Conservation (phyloP, 1,140 invertebrate species). For the Sitophilus oryzae region DNA sequence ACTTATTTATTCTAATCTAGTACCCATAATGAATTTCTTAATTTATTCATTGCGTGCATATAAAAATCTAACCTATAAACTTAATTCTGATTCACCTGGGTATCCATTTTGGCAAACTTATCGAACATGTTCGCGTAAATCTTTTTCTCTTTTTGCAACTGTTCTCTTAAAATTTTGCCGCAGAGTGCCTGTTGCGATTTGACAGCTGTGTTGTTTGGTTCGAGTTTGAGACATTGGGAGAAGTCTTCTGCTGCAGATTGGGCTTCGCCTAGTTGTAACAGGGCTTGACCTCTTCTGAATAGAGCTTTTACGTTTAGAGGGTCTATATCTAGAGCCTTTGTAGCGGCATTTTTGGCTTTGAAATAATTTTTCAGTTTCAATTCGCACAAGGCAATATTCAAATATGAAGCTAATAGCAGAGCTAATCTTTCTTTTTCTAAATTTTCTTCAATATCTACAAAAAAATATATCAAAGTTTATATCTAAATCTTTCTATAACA, state of each 20-base stretch:
- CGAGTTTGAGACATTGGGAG: conserved; percentile 53
- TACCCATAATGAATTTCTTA: not conserved
- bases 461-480: conserved; percentile 1
- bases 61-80: conserved; percentile 7
- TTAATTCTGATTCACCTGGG: conserved; percentile 54
- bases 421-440: conserved; percentile 51
- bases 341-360: conserved; percentile 63
- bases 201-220: conserved; percentile 75
- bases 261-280: conserved; percentile 68
- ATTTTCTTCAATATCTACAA: conserved; percentile 25
- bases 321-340: conserved; percentile 70
- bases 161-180: conserved; percentile 67
- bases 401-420: conserved; percentile 64
- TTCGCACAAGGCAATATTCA: conserved; percentile 83
- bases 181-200: conserved; percentile 69
- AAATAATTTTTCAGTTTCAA: conserved; percentile 73
- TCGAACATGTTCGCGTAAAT: conserved; percentile 94
- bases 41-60: conserved; percentile 4
- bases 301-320: conserved; percentile 81
- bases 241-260: conserved; percentile 77
- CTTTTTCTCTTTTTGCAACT: conserved; percentile 77
- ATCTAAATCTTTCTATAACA: not conserved
- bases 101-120: conserved; percentile 75
- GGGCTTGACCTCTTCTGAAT: conserved; percentile 82
- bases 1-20: not conserved